Base-by-base conservation (phyloP, 2,888 invertebrate species). In the Dione juno region DNA sequence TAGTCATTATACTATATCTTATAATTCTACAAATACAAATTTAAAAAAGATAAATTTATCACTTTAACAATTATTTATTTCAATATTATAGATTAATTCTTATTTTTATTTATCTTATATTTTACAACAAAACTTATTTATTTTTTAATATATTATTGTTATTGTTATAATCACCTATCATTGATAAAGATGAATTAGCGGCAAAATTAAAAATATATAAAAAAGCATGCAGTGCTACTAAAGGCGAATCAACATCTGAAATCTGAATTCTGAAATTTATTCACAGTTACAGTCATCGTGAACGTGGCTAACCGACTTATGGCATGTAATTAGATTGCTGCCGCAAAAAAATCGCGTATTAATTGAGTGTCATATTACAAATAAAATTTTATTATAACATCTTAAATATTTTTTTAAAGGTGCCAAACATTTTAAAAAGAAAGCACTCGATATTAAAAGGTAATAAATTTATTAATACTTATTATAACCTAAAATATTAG, bases 161-260 rank as follows among this genome's bases (percentile, higher is more conserved):
- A 13, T 35, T 35, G 13, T 54, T 35, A 54, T 37, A 37, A 37
- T 54, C 54, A 54, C 10, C 8, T 54, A 37, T 9, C 54, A 57
- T 16, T 57, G 11, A 40, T 57, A 16, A 40, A 40, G 37, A 57
- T 7, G 28, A 53, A 35, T 28, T 11, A 57, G 57, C 57, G 57
- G 57, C 57, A 57, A 57, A 57, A 57, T 57, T 37, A 1, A 37
- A 57, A 54, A 57, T 35, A 54, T 54, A 37, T n/a, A n/a, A n/a
- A n/a, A n/a, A n/a, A n/a, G n/a, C n/a, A n/a, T 37, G 35, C 37
- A n/a, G 9, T 21, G 21, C 13, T 14, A 6, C 6, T 37, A 1
- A 57, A 16, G 37, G 16, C 16, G 16, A 57, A 16, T 16, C 37
- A 37, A 57, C 16, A 57, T 57, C 57, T 40, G 16, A 16, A 57